Evolutionary conservation across 2,888 invertebrate genomes (phyloP).

Genomic region (Plebejus anna): DNA sequence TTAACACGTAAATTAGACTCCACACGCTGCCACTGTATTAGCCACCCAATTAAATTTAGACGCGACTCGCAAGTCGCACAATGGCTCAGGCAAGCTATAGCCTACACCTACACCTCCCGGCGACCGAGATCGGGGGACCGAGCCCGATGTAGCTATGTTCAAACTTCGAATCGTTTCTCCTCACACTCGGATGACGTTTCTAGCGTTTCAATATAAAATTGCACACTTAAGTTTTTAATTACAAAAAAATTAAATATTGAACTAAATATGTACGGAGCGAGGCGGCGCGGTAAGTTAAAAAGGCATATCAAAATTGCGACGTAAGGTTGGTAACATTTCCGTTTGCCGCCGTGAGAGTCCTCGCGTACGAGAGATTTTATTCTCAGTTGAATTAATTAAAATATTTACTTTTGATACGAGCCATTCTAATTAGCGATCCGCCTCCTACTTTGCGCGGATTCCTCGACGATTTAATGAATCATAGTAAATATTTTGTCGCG

Average conservation of each 20-base stretch:
- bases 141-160: constrained; percentile 39
- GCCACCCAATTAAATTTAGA: constrained; percentile 76
- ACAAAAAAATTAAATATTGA: constrained; percentile 59
- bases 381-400: constrained; percentile 59
- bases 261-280: constrained; percentile 57
- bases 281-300: constrained; percentile 68
- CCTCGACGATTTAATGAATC: constrained; percentile 40
- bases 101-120: background rate
- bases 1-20: constrained; percentile 78
- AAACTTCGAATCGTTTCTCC: constrained; percentile 47
- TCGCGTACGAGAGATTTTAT: constrained; percentile 65
- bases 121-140: constrained; percentile 8
- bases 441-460: constrained; percentile 41
- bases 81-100: constrained; percentile 46
- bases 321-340: constrained; percentile 71
- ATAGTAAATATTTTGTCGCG: constrained; percentile 37
- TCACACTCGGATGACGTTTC: constrained; percentile 53
- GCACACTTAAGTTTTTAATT: constrained; percentile 57
- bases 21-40: constrained; percentile 64
- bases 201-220: constrained; percentile 52
- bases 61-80: constrained; percentile 57
- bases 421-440: constrained; percentile 42
- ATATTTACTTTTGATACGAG: constrained; percentile 43
- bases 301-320: constrained; percentile 76
- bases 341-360: constrained; percentile 64